A percentile compares a stretch with the other conserved stretches of the same genome.
Evolutionary conservation across 2,888 invertebrate species (phyloP).

Genomic region (Drosophila austrosaltans): DNA sequence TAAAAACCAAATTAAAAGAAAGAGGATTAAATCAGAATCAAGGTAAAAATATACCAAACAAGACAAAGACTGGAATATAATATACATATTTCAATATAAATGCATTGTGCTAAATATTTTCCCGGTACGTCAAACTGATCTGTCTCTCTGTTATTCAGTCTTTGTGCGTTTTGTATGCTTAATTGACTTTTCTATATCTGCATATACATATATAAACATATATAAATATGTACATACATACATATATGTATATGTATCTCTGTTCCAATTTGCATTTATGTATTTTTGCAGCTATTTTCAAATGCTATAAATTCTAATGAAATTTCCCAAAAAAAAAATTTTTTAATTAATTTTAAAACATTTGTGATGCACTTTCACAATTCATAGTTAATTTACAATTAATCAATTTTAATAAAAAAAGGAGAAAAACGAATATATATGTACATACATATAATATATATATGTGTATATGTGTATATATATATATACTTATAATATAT

Average conservation of each 20-base stretch:
- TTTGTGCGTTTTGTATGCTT: slow-evolving; percentile 4
- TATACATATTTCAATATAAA: neutral
- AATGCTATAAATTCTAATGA: slow-evolving; percentile 5
- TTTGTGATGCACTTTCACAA: too few relatives aligned
- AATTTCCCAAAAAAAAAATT: neutral
- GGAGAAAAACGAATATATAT: too few relatives aligned
- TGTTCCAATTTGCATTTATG: slow-evolving; percentile 15
- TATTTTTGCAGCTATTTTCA: slow-evolving; percentile 15
- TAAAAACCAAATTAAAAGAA: slow-evolving; percentile 33
- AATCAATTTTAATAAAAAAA: too few relatives aligned
- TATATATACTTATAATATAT: too few relatives aligned
- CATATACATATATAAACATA: neutral
- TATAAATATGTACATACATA: neutral
- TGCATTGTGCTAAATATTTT: slow-evolving; percentile 9
- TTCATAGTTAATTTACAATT: too few relatives aligned
- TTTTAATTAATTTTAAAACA: too few relatives aligned
- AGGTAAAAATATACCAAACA: neutral
- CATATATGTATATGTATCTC: neutral
- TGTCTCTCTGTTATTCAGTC: neutral
- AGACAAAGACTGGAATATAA: neutral
- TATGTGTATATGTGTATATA: too few relatives aligned
- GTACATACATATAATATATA: too few relatives aligned
- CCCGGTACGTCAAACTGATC: neutral
- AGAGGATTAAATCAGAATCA: slow-evolving; percentile 1
- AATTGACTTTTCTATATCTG: slow-evolving; percentile 4